A percentile compares a stretch with the other conserved stretches of the same genome.
phyloP scores from a whole-genome alignment of 2,113 vertebrate genomes.

The Sardina pilchardus region DNA sequence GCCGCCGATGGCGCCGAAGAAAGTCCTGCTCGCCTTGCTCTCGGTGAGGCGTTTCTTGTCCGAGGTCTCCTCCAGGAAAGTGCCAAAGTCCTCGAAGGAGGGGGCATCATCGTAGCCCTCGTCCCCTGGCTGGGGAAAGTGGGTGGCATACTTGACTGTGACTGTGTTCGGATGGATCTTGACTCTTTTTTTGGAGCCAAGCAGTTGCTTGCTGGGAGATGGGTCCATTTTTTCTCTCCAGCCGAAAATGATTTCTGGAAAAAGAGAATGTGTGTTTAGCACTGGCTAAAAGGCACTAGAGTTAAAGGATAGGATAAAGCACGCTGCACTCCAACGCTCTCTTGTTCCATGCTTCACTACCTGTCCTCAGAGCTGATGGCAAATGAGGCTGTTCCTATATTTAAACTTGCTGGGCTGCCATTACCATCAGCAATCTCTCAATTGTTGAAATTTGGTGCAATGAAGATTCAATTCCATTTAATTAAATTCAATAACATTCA shows the following conservation, averaged over 20 bases:
- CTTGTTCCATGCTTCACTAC: slow-evolving; percentile 72
- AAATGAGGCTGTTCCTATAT: slow-evolving; percentile 21
- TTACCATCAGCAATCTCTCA: background rate
- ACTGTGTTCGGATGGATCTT: slow-evolving; percentile 96
- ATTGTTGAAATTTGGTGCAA: background rate
- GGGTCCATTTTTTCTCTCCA: slow-evolving; percentile 74
- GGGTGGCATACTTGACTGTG: slow-evolving; percentile 92
- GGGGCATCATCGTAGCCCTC: slow-evolving; percentile 85
- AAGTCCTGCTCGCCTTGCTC: slow-evolving; percentile 78
- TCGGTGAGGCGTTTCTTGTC: slow-evolving; percentile 81
- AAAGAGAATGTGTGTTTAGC: background rate
- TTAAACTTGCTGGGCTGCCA: slow-evolving; percentile 3
- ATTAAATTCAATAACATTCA: background rate
- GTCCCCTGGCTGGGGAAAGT: slow-evolving; percentile 94
- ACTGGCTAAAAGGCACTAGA: background rate
- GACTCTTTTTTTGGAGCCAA: slow-evolving; percentile 89
- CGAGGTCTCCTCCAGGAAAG: slow-evolving; percentile 83
- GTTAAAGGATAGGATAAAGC: background rate
- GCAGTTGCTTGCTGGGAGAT: slow-evolving; percentile 75
- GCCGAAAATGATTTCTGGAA: background rate
- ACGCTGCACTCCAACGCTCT: slow-evolving; percentile 64
- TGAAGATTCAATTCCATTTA: background rate
- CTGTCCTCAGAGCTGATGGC: background rate
- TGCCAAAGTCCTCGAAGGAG: slow-evolving; percentile 81
- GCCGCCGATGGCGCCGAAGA: slow-evolving; percentile 84